Conservation (phyloP, 2,888 invertebrate species). For the Petrophora chlorosata region DNA sequence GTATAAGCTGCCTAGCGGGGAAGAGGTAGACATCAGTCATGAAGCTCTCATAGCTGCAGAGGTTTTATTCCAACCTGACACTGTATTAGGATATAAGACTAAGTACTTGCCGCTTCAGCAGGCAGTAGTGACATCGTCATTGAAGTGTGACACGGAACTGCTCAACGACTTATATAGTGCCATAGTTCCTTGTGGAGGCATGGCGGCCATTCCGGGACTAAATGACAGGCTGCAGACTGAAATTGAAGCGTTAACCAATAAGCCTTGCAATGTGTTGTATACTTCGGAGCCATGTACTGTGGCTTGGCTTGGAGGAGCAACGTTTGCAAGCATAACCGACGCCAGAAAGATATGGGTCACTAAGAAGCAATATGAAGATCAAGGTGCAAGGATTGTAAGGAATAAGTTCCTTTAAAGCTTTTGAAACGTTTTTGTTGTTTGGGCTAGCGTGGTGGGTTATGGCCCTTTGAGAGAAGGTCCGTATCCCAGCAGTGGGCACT, state of each 20-base stretch:
- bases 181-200: constrained; percentile 61
- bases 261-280: constrained; percentile 46
- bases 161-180: constrained; percentile 48
- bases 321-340: constrained; percentile 60
- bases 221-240: constrained; percentile 53
- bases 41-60: constrained; percentile 61
- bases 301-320: constrained; percentile 69
- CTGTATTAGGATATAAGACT: constrained; percentile 39
- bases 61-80: constrained; percentile 59
- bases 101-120: constrained; percentile 50
- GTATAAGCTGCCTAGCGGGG: constrained; percentile 51
- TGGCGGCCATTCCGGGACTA: constrained; percentile 57
- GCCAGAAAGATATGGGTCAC: constrained; percentile 56
- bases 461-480: too few relatives aligned
- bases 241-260: constrained; percentile 39
- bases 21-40: constrained; percentile 53
- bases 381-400: constrained; percentile 60
- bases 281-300: constrained; percentile 58
- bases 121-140: constrained; percentile 43
- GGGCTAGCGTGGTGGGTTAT: too few relatives aligned
- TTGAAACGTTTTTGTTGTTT: too few relatives aligned
- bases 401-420: constrained; percentile 64
- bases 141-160: constrained; percentile 62
- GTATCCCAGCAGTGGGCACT: too few relatives aligned
- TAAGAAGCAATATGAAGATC: constrained; percentile 65